Base-by-base conservation (phyloP, 2,797 vertebrate genomes). In the Gila robusta region DNA sequence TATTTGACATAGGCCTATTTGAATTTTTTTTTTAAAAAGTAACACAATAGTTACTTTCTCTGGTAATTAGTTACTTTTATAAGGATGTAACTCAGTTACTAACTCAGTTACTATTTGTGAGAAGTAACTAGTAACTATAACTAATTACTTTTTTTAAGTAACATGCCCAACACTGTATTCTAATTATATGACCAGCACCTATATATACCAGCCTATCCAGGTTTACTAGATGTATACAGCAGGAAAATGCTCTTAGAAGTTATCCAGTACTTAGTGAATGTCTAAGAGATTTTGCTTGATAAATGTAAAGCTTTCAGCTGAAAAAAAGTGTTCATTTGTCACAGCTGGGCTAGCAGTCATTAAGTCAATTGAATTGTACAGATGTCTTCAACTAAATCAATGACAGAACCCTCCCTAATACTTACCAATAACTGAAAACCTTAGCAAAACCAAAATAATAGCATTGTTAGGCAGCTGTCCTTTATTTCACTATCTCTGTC, bases 371-470 rank as follows among this genome's bases (percentile, higher is more conserved):
- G 37, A 62, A 74, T 5, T 64, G 71, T 64, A 47, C 71, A n/a
- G 21, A 64, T 23, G 39, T 64, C 70, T 72, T 19, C 21, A 21
- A 26, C 59, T 52, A 39, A 76, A 83, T 52, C 59, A 76, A 66
- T 76, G 41, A 35, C 44, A 83, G 44, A 83, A 5, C 47, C 59
- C 72, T 39, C 28, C 28, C 52, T 76, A 67, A 76, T 17, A 67
- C 16, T 52, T 19, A 66, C 39, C 28, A 47, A 49, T 64, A 28
- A 59, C 37, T 47, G 72, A 82, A 84, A 84, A 71, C 37, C 52
- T 82, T 71, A 70, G 37, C 37, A 39, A 39, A 39, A 62, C 82
- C 79, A 37, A 76, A 85, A 79, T 84, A 83, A 64, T 69, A 56
- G 49, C 26, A 70, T 67, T 83, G 76, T 83, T 80, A 74, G 77